Base-by-base conservation (phyloP, 2,113 vertebrate genomes). In the Epinephelus moara region DNA sequence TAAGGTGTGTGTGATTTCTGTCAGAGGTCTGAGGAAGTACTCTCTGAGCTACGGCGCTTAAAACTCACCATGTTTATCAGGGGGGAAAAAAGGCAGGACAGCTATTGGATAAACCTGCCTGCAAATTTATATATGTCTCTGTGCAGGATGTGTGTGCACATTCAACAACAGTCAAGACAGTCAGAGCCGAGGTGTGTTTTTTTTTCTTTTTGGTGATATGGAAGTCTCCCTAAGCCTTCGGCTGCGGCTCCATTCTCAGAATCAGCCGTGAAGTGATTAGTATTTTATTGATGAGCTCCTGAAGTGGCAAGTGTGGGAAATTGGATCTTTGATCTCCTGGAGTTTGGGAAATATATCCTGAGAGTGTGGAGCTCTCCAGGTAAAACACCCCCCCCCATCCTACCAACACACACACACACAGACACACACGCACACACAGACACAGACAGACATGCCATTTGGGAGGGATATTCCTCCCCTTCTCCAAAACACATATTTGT, bases 401-500 rank as follows among this genome's bases (percentile, higher is more conserved):
- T 6, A 8, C 18, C 61, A 37, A 25, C 56, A 5, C 23, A 59
- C 66, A 21, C 63, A 79, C 70, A 42, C 27, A 27, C 27, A 27
- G 27, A 27, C 27, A 27, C 27, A 37, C 62, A 61, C 53, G 47
- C 72, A 33, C 19, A 25, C n/a, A 23, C 42, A 40, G n/a, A 45
- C 21, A 56, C 68, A 49, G 75, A 77, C 85, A 94, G 94, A 95
- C 94, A 84, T 95, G 95, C 95, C 94, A 91, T 95, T 92, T 87
- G 88, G 70, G 84, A 90, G 84, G 94, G 92, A 78, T 81, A 52
- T 88, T 87, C 89, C 94, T 93, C 91, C 93, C 92, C 92, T 95
- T 96, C 78, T 77, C 95, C 96, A 97, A 98, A 98, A 97, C 95
- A 98, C 97, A 97, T 98, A 98, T 99, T 99, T 99, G 97, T 99